A percentile compares a stretch with the other conserved stretches of the same genome.
These are phyloP conservation scores for Anoplopoma fimbria DNA, from an alignment of 2,113 vertebrate species.

Conservation along the genomic window DNA sequence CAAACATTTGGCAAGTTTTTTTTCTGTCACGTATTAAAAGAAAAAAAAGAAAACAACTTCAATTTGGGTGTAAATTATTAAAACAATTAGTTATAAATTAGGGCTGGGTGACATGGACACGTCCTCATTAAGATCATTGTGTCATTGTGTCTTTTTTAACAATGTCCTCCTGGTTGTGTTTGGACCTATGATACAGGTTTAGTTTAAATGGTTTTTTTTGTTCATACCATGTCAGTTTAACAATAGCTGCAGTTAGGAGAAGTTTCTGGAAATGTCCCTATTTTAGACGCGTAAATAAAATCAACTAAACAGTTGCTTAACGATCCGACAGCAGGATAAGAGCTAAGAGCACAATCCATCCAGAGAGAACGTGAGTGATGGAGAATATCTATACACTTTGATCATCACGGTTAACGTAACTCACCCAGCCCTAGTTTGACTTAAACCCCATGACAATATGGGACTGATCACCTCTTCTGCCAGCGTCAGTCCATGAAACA, in stretches of 20 bases:
- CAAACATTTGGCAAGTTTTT: conserved; percentile 66
- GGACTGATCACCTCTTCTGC: conserved; percentile 37
- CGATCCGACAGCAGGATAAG: conserved; percentile 12
- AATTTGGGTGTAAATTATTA: conserved; percentile 36
- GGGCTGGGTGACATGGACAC: conserved; percentile 42
- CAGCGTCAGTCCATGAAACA: conserved; percentile 54
- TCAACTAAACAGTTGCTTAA: conserved; percentile 42
- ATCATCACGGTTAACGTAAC: conserved; percentile 52
- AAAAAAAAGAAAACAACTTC: conserved; percentile 66
- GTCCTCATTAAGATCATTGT: conserved; percentile 23
- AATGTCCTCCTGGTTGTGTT: neutral
- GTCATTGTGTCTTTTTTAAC: conserved; percentile 6
- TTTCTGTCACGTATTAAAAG: conserved; percentile 62
- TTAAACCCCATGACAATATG: conserved; percentile 4
- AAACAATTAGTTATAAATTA: conserved; percentile 43
- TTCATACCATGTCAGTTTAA: conserved; percentile 6
- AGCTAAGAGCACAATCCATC: conserved; percentile 33
- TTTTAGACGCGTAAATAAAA: conserved; percentile 35
- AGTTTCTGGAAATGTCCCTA: conserved; percentile 19
- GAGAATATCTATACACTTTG: conserved; percentile 70
- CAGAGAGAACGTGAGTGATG: conserved; percentile 44
- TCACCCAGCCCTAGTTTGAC: conserved; percentile 60
- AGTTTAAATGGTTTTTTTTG: conserved; percentile 11
- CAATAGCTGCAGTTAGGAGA: conserved; percentile 1
- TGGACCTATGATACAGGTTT: neutral